Evolutionary conservation across 92 coral and sea anemone species (phyloP), one percentile per base, ranked within the genome.

Genomic region (Desmophyllum pertusum): DNA sequence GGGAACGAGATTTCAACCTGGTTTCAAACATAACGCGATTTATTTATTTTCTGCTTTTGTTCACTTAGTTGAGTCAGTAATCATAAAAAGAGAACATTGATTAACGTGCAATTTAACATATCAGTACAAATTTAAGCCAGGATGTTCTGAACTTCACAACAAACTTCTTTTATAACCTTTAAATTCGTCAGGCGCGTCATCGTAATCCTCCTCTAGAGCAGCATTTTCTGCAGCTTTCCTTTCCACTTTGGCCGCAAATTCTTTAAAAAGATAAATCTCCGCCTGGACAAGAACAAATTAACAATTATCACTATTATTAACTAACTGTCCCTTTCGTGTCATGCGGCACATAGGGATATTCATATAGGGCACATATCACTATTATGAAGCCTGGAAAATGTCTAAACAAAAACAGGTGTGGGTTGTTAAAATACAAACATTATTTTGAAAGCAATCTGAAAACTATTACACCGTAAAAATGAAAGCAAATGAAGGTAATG

Each of bases 121-220:
- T 23, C n/a, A 23, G 31, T 7, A 57, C 31, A 57, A 57, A 33
- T 57, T n/a, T 57, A 3, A 25, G 25, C 23, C 5, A 55, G 63
- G 21, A 55, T 55, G 64, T 25, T 25, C 33, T 53, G 8, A 43
- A 7, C 48, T 43, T 43, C 4, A 43, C 48, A 53, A 25, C 33
- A n/a, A n/a, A n/a, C n/a, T n/a, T n/a, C n/a, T n/a, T n/a, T n/a
- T n/a, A 45, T 40, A 42, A 96, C 98, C 98, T 92, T 92, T 96
- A 78, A 91, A 96, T 61, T 96, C 98, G 10, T 96, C 98, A 0
- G 98, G 98, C 4, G 98, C 98, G 45, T 96, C 98, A 68, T 94
- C 98, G 66, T 86, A 94, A 73, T 96, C 98, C 78, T 96, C 98
- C n/a, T 96, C 98, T 75, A 79, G 78, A 29, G 77, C 50, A 42